These are phyloP conservation scores for Tromatobia lineatoria DNA, from an alignment of 2,888 invertebrate genomes.

Conservation along the genomic window DNA sequence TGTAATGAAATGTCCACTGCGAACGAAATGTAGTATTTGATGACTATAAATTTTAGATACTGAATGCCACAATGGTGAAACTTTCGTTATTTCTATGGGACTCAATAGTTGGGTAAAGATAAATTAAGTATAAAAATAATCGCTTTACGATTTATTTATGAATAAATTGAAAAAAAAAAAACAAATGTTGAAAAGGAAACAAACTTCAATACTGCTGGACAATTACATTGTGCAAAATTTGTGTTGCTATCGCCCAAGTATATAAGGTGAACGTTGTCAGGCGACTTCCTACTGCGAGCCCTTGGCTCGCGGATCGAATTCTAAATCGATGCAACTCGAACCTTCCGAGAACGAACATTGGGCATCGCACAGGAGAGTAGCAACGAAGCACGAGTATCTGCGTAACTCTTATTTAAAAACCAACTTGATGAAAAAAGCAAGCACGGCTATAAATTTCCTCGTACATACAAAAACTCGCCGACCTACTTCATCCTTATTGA, in stretches of 20 bases:
- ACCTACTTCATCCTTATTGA: not conserved
- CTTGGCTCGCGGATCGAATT: slow-evolving; percentile 56
- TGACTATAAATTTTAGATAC: not conserved
- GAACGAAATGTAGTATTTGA: not conserved
- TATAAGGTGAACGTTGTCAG: slow-evolving; percentile 15
- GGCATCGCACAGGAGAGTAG: slow-evolving; percentile 17
- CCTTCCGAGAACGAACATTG: slow-evolving; percentile 50
- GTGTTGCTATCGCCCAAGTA: not conserved
- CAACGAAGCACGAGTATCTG: slow-evolving; percentile 28
- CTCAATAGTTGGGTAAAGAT: not conserved
- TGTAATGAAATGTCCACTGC: not conserved
- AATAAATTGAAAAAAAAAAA: not conserved
- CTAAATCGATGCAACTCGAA: slow-evolving; percentile 57
- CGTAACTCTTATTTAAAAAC: slow-evolving; percentile 6
- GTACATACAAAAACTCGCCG: not conserved
- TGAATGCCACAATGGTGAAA: not conserved
- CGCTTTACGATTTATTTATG: no score
- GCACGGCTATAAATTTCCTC: slow-evolving; percentile 22
- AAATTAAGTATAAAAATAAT: not conserved
- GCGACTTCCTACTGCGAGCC: slow-evolving; percentile 10
- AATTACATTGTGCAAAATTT: slow-evolving; percentile 16
- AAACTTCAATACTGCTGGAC: not conserved
- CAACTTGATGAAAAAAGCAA: slow-evolving; percentile 7
- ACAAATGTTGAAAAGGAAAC: not conserved
- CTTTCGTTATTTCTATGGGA: no score